Conservation (phyloP, 2,113 vertebrate species). For the Marmota monax region DNA sequence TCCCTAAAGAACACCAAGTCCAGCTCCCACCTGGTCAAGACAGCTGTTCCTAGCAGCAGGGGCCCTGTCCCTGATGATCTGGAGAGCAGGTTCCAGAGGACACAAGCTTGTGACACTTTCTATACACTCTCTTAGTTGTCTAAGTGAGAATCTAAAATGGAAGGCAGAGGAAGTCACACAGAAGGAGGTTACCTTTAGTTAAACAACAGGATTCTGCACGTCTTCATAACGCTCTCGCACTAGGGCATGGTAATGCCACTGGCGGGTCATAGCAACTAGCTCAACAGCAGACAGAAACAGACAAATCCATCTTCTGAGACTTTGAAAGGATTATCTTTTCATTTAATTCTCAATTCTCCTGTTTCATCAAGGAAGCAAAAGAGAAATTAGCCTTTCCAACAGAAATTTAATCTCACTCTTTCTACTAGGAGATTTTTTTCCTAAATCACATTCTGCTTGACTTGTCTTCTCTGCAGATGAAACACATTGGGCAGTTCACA, state of each 20-base stretch:
- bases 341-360: not conserved
- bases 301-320: not conserved
- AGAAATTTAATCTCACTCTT: not conserved
- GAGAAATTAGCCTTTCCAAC: not conserved
- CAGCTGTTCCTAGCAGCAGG: no score
- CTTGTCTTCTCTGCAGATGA: not conserved
- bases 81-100: not conserved
- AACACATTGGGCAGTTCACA: no score
- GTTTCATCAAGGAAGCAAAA: slow-evolving; percentile 14
- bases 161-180: not conserved
- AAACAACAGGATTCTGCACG: not conserved
- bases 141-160: not conserved
- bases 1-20: not conserved
- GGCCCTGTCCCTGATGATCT: not conserved
- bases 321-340: not conserved
- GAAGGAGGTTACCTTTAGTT: not conserved
- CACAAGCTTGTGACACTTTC: not conserved
- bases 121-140: not conserved
- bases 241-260: not conserved
- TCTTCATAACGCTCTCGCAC: not conserved
- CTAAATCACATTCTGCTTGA: not conserved
- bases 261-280: not conserved
- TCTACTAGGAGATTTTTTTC: not conserved
- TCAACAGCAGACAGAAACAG: not conserved
- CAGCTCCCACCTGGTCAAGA: not conserved